Base-by-base conservation (phyloP, 2,113 vertebrate species). In the Macquaria australasica region DNA sequence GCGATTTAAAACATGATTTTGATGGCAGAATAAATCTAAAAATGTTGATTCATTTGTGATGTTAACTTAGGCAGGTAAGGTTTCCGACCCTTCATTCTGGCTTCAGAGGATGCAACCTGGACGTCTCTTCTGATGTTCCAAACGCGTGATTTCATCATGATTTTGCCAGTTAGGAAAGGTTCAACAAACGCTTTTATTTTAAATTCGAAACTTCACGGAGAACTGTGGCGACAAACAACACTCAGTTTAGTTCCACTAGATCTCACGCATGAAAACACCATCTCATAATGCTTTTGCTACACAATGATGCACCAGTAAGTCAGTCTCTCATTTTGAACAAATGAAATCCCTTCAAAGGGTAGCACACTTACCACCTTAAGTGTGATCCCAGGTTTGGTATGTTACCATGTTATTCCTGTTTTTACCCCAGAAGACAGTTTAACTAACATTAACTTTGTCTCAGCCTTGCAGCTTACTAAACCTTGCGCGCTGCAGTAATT, bases 401-500 rank as follows among this genome's bases (percentile, higher is more conserved):
- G 20, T 53, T 18, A 72, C 20, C 41, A 12, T 9, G 8, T 73
- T 34, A 73, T 25, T 72, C 25, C 31, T 34, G 66, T 56, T 85
- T 39, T 73, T 34, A 79, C 70, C 28, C 11, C 51, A 62, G 50
- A 45, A 20, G 11, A 10, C 59, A 34, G 31, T 59, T 55, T 21
- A 53, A 58, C 37, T 51, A 72, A 81, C 62, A 78, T 31, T 28
- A 62, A 67, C 21, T 63, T 3, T 3, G 9, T 28, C 23, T 51
- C 43, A 72, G 51, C 23, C 74, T 66, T 45, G 41, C 50, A 62
- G 41, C 51, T 63, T 48, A 67, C 9, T 71, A 48, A 82, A 79
- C 21, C 51, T 60, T 2, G 34, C 68, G 39, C 20, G 25, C 31
- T 58, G 67, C 74, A 73, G 62, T 63, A 85, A 89, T 81, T 77